A percentile compares a stretch with the other conserved stretches of the same genome.
phyloP scores from a whole-genome alignment of 2,888 invertebrate genomes.

The Chrysodeixis includens region DNA sequence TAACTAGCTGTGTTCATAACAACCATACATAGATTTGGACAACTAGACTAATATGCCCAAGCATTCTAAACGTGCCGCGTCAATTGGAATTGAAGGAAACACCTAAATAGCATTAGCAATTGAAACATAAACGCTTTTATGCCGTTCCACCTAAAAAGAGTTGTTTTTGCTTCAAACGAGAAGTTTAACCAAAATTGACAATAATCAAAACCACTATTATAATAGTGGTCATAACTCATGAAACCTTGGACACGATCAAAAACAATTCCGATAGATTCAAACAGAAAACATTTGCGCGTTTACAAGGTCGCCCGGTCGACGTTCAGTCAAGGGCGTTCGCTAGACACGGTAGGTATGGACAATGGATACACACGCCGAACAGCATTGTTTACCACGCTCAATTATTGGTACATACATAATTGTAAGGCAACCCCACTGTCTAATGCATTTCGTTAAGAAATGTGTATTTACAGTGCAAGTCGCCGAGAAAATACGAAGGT shows the following conservation, averaged over 20 bases:
- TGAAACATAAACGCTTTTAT: background rate
- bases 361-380: conserved; percentile 62
- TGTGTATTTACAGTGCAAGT: conserved; percentile 42
- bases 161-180: background rate
- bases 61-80: conserved; percentile 17
- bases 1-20: conserved; percentile 27
- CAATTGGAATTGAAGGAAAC: conserved; percentile 13
- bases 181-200: conserved; percentile 31
- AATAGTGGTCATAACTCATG: conserved; percentile 48
- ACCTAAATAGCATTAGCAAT: conserved; percentile 12
- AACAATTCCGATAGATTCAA: conserved; percentile 80
- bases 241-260: conserved; percentile 67
- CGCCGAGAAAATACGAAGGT: conserved; percentile 73
- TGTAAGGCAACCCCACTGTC: conserved; percentile 34
- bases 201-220: conserved; percentile 40
- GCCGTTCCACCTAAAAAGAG: background rate
- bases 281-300: conserved; percentile 81
- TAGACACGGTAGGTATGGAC: conserved; percentile 76
- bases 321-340: conserved; percentile 87
- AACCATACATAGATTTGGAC: conserved; percentile 13
- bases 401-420: conserved; percentile 43
- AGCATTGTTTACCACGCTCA: conserved; percentile 69
- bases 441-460: conserved; percentile 48
- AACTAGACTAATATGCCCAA: conserved; percentile 13
- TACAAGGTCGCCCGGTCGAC: conserved; percentile 86